Base-by-base conservation (phyloP, 1,140 invertebrate genomes). In the Doryteuthis pealeii region DNA sequence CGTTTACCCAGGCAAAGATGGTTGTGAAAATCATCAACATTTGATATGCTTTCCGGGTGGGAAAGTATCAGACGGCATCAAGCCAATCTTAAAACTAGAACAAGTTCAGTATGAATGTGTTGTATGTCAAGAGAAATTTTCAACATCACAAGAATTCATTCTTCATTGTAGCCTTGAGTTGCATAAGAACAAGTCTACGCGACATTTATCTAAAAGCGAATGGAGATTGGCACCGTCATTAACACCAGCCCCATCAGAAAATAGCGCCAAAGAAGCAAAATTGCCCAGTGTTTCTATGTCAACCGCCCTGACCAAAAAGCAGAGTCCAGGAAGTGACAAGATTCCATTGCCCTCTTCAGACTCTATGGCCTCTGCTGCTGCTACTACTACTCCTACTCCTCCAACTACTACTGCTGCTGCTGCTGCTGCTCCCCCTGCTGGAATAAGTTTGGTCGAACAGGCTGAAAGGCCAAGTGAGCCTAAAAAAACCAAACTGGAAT, bases 1-100 rank as follows among this genome's bases (percentile, higher is more conserved):
- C 68, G 94, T 94, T 2, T 95, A 93, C 88, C 91, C 93, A 1
- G 90, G 91, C 62, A 92, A 93, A 71, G 91, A 91, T n/a, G 91
- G 92, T 5, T 89, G 94, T 68, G 88, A 93, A 58, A 89, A 88
- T 15, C 94, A 95, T 83, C 94, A 94, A 83, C 89, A 91, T 1
- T 91, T 83, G 90, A 78, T 85, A 89, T 93, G 86, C 90, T 92
- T 85, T 77, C 71, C 78, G 6, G 92, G 70, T 90, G 91, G 74
- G 88, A 91, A 77, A 90, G 92, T 81, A 58, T 81, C 81, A 15
- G 83, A 83, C 33, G 78, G 79, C 22, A 75, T 81, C 15, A 85
- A 87, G 65, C 80, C 82, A n/a, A 85, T 85, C 26, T 77, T 89
- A 43, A 89, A 88, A 72, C 79, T 89, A 26, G 87, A 88, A 74